Evolutionary conservation across 1,140 invertebrate genomes (phyloP), one percentile per base, ranked within the genome.

Genomic region (Ostrea denselamellosa): DNA sequence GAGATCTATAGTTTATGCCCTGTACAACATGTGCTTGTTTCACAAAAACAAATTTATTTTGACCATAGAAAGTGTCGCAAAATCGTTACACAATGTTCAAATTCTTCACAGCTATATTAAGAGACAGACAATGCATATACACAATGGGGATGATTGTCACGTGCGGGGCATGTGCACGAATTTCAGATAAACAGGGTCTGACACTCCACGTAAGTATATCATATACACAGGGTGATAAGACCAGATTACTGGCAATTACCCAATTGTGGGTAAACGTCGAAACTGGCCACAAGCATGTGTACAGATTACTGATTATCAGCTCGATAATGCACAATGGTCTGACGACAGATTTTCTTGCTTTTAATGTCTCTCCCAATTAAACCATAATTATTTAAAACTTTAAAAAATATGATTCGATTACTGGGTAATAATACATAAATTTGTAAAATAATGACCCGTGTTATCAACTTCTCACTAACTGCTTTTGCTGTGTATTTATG

Each of bases 231-330:
- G 12, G 25, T 14, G 68, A 77, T 77, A 77, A 77, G 68, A 17
- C 12, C n/a, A 28, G 25, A 28, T 14, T 25, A 77, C 28, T 44
- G 25, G 25, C 28, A 34, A 77, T 77, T 77, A 77, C 14, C 68
- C 28, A 77, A 77, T 77, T 77, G 68, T 25, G 14, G 68, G 28
- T 25, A 77, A 77, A 25, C 28, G 68, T 77, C 68, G 68, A 28
- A 25, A 17, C 68, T 17, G n/a, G n/a, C n/a, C n/a, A n/a, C n/a
- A n/a, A n/a, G n/a, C n/a, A n/a, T 19, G 56, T 62, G 17, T 62
- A 5, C 56, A 62, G 17, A 62, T 62, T 19, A n/a, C n/a, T 7
- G 56, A n/a, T 62, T 62, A 62, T 62, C 56, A 62, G n/a, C 17
- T 1, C 7, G n/a, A 58, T 58, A 19, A 17, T 19, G 56, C 0